Conservation (phyloP, 2,888 invertebrate genomes). For the Leucophora obtusa region DNA sequence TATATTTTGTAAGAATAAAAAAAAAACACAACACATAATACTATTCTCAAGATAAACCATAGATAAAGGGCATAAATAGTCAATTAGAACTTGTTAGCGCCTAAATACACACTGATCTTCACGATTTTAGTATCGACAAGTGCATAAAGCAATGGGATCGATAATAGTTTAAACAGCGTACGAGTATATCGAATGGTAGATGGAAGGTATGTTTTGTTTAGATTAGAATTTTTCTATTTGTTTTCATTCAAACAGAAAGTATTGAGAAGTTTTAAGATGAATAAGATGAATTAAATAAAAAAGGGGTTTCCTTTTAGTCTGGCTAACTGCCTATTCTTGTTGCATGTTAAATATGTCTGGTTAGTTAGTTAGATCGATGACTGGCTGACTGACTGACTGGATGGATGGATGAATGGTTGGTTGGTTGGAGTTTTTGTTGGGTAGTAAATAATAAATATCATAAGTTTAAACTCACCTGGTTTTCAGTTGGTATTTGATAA, state of each 20-base stretch:
- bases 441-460: slow-evolving; percentile 31
- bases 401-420: slow-evolving; percentile 29
- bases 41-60: slow-evolving; percentile 44
- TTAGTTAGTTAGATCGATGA: slow-evolving; percentile 44
- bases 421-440: slow-evolving; percentile 24
- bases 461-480: slow-evolving; percentile 50
- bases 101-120: slow-evolving; percentile 56
- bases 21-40: too few relatives aligned
- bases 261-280: background rate
- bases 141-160: slow-evolving; percentile 20
- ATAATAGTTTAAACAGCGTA: background rate
- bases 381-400: background rate
- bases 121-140: slow-evolving; percentile 41
- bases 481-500: slow-evolving; percentile 46
- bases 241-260: slow-evolving; percentile 31
- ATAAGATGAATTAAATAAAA: slow-evolving; percentile 1
- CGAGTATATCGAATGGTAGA: background rate
- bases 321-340: slow-evolving; percentile 12
- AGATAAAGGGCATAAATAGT: slow-evolving; percentile 61
- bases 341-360: slow-evolving; percentile 31
- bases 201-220: slow-evolving; percentile 36
- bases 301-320: slow-evolving; percentile 52
- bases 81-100: slow-evolving; percentile 66
- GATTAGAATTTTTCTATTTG: slow-evolving; percentile 48
- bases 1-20: slow-evolving; percentile 27